Base-by-base conservation (phyloP, 2,797 vertebrate genomes). In the Phaenicophaeus curvirostris region DNA sequence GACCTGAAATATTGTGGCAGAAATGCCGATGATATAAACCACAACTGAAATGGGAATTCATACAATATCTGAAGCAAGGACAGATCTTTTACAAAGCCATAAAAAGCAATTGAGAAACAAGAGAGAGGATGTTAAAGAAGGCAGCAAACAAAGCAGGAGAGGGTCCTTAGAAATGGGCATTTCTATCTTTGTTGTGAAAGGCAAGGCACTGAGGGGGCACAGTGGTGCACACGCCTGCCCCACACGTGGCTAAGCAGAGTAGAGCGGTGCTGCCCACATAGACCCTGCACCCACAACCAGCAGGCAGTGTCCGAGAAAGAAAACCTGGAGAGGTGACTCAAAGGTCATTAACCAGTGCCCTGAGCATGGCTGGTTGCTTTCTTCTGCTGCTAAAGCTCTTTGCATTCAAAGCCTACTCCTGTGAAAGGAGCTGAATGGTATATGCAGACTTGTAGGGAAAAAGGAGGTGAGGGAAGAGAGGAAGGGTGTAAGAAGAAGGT, bases 31-130 rank as follows among this genome's bases (percentile, higher is more conserved):
- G 51, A 83, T 76, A 92, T 66, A 96, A 94, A 87, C 31, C 51
- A 74, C 25, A 54, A 35, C 57, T 79, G 80, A 85, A 88, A 87
- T 66, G 76, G 55, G 31, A 63, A 78, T 74, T 95, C 93, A 87
- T 71, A 86, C 42, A 91, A 42, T 84, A 82, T 89, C 75, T 82
- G 72, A 88, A 92, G 44, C 17, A 74, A 69, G 51, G 35, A 87
- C 61, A 85, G 94, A 92, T 74, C 54, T 94, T 96, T 65, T 48
- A 94, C n/a, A 94, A 96, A 95, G 74, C 54, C 67, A 72, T 90
- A 79, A 79, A 93, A 85, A 54, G 18, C 50, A 67, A 78, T 28
- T 75, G 80, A 91, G 69, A 87, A 93, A 82, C 33, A 90, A 88
- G 59, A 30, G 19, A 76, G 10, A 85, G 8, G 33, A 69, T 54